Evolutionary conservation across 2,113 vertebrate genomes (phyloP).

Genomic region (Pandion haliaetus): DNA sequence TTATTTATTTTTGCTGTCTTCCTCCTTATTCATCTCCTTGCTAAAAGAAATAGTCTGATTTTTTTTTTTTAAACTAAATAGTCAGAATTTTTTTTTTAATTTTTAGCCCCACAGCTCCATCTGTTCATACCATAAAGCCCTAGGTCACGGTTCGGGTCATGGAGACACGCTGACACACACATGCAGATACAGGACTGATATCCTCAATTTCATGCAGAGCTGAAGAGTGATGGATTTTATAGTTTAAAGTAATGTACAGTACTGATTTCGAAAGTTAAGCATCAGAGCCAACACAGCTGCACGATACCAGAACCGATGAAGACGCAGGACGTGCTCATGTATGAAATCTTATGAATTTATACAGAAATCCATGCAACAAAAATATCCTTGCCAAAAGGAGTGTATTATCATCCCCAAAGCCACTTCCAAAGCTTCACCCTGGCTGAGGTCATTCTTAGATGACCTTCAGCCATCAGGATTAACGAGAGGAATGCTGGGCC

Average conservation of each 20-base stretch:
- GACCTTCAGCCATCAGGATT: neutral
- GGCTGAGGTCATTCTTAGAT: neutral
- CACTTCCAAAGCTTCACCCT: neutral
- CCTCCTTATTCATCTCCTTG: neutral
- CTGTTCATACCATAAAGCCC: neutral
- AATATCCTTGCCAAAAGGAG: neutral
- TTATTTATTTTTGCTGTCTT: neutral
- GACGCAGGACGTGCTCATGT: rapidly evolving
- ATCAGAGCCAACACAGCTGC: neutral
- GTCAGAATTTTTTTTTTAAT: neutral
- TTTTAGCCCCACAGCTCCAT: neutral
- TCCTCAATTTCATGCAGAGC: neutral
- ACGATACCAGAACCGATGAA: neutral
- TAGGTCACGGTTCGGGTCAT: rapidly evolving
- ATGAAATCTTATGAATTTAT: neutral
- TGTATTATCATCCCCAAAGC: rapidly evolving
- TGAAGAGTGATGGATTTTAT: neutral
- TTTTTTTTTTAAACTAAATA: neutral
- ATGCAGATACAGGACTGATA: neutral
- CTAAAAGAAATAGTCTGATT: neutral
- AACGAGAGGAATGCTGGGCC: rapidly evolving
- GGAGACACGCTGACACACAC: neutral
- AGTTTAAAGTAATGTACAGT: neutral
- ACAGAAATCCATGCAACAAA: neutral
- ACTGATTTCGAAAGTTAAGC: neutral